Evolutionary conservation across 2,888 invertebrate species (phyloP).

Genomic region (Hirtodrosophila alboralis): DNA sequence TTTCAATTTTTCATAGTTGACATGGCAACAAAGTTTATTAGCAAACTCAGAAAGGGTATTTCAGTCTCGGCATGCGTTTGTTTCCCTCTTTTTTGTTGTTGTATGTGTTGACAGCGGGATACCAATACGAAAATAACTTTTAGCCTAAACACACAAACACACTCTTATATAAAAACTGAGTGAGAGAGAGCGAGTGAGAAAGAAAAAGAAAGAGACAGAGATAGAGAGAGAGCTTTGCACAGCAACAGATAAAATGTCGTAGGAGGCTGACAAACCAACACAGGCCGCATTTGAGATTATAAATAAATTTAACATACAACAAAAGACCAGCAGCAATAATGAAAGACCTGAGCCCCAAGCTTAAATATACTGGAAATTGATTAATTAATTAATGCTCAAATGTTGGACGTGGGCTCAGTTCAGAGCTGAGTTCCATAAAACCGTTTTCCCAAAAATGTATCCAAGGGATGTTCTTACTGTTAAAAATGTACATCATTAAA

Average conservation of each 20-base stretch:
- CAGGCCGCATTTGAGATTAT: slow-evolving; percentile 55
- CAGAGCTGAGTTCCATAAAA: no score
- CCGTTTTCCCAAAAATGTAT: no score
- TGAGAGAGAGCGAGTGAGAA: not conserved
- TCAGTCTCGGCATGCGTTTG: no score
- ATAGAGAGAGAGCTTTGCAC: slow-evolving; percentile 16
- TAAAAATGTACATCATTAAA: no score
- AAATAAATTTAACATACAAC: slow-evolving; percentile 59
- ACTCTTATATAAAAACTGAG: not conserved
- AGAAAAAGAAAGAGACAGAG: not conserved
- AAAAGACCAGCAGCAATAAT: slow-evolving; percentile 17
- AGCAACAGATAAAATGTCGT: slow-evolving; percentile 46
- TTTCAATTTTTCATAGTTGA: no score
- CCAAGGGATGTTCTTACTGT: no score
- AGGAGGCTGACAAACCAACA: slow-evolving; percentile 50
- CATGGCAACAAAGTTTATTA: no score
- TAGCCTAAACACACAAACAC: slow-evolving; percentile 38
- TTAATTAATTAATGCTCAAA: no score
- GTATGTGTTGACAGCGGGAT: slow-evolving; percentile 15
- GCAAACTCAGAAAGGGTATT: no score
- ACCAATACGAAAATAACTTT: slow-evolving; percentile 67
- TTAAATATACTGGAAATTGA: no score
- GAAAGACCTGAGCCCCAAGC: not conserved
- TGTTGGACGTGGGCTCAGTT: no score
- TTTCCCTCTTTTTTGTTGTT: not conserved